These are phyloP conservation scores for Podotricha telesiphe DNA, from an alignment of 2,888 invertebrate genomes.

Conservation along the genomic window DNA sequence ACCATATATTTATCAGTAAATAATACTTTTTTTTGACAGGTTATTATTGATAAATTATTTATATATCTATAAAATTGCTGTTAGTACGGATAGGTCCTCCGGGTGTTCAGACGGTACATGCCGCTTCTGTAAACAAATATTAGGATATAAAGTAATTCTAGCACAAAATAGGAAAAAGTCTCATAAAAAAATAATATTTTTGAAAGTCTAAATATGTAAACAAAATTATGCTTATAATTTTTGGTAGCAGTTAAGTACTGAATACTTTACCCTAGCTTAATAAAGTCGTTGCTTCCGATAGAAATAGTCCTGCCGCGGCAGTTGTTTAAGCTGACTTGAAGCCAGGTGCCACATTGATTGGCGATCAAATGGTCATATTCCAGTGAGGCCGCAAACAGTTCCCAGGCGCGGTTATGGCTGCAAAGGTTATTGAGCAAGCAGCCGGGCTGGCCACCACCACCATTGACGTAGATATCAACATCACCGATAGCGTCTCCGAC, in stretches of 20 bases:
- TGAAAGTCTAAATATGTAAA: no score
- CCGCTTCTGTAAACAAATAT: conserved; percentile 55
- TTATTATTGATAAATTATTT: background rate
- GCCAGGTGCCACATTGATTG: conserved; percentile 50
- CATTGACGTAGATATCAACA: conserved; percentile 94
- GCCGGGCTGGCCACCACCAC: conserved; percentile 87
- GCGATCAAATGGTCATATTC: conserved; percentile 50
- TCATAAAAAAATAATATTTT: no score
- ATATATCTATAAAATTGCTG: background rate
- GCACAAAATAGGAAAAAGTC: no score
- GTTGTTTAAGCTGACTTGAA: conserved; percentile 52
- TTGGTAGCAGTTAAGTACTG: background rate
- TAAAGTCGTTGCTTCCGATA: conserved; percentile 55
- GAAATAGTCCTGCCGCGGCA: conserved; percentile 53
- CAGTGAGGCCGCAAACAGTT: conserved; percentile 59
- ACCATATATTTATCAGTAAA: background rate
- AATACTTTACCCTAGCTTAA: conserved; percentile 54
- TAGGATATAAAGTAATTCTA: no score
- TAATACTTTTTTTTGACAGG: background rate
- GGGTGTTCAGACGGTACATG: conserved; percentile 61
- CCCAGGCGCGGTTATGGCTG: conserved; percentile 61
- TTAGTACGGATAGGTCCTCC: conserved; percentile 55
- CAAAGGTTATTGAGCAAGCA: conserved; percentile 56
- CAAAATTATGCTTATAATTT: no score
- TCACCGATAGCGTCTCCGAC: conserved; percentile 90